Evolutionary conservation across 2,797 vertebrate species (phyloP).

Genomic region (Schizothorax lantsangensis): DNA sequence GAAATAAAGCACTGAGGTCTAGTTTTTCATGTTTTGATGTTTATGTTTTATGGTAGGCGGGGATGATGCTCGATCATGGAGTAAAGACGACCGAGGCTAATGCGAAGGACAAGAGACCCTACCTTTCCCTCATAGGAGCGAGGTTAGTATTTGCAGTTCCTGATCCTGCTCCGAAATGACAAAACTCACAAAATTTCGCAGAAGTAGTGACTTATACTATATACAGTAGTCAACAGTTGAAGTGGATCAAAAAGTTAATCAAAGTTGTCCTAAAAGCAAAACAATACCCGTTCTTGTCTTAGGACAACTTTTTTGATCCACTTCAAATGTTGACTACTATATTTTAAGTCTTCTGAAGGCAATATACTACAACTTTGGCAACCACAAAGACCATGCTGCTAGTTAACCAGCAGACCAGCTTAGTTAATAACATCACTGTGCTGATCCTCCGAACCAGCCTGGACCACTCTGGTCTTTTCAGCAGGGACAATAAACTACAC

Average conservation of each 20-base stretch:
- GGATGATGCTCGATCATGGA: slow-evolving; percentile 96
- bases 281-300: neutral
- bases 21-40: slow-evolving; percentile 15
- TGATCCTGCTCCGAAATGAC: neutral
- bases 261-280: neutral
- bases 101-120: slow-evolving; percentile 93
- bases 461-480: neutral
- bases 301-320: too few species aligned
- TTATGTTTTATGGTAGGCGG: slow-evolving; percentile 79
- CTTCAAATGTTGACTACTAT: neutral
- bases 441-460: neutral
- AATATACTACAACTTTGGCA: neutral
- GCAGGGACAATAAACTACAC: neutral
- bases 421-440: neutral
- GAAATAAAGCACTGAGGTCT: neutral
- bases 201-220: neutral
- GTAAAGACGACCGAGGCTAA: slow-evolving; percentile 94
- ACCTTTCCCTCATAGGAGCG: slow-evolving; percentile 90
- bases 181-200: neutral
- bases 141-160: slow-evolving; percentile 78
- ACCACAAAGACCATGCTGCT: neutral
- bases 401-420: neutral
- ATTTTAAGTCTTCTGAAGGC: neutral
- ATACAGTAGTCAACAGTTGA: neutral
- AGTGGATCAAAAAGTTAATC: neutral